These are phyloP conservation scores for Steinernema scapterisci DNA, from an alignment of 2,888 invertebrate genomes.

Conservation along the genomic window DNA sequence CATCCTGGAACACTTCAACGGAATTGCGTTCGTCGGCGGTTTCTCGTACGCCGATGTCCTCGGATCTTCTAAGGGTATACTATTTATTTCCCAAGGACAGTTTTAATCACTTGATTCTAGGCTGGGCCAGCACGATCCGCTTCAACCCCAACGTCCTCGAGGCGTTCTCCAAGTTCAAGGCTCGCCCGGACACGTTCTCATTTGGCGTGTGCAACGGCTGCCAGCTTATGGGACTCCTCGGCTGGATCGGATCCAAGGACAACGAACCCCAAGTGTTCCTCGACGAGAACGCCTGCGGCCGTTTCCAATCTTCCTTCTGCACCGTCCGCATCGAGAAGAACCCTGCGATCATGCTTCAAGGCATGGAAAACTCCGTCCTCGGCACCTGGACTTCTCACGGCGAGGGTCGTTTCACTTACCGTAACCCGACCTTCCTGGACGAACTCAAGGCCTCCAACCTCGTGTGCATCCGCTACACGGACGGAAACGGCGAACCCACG, in stretches of 20 bases:
- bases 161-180: slow-evolving; percentile 80
- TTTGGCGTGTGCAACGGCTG: slow-evolving; percentile 98
- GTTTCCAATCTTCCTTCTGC: slow-evolving; percentile 83
- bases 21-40: slow-evolving; percentile 94
- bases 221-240: slow-evolving; percentile 89
- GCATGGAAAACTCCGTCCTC: slow-evolving; percentile 85
- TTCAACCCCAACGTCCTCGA: slow-evolving; percentile 79
- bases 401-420: slow-evolving; percentile 78
- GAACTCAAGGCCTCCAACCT: slow-evolving; percentile 72
- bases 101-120: too few relatives aligned
- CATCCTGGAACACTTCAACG: slow-evolving; percentile 79
- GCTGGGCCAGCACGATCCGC: slow-evolving; percentile 91
- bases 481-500: slow-evolving; percentile 79
- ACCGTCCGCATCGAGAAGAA: slow-evolving; percentile 73
- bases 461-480: slow-evolving; percentile 81
- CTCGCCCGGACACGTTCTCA: slow-evolving; percentile 81
- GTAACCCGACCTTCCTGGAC: slow-evolving; percentile 66
- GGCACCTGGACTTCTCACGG: slow-evolving; percentile 97
- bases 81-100: too few relatives aligned
- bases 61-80: slow-evolving; percentile 82
- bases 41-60: slow-evolving; percentile 97
- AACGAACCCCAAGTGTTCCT: slow-evolving; percentile 69
- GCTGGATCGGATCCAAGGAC: slow-evolving; percentile 76
- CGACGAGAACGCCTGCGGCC: slow-evolving; percentile 84
- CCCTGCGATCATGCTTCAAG: slow-evolving; percentile 81